These are phyloP conservation scores for Drosophila burlai DNA, from an alignment of 1,140 invertebrate species.

Conservation along the genomic window DNA sequence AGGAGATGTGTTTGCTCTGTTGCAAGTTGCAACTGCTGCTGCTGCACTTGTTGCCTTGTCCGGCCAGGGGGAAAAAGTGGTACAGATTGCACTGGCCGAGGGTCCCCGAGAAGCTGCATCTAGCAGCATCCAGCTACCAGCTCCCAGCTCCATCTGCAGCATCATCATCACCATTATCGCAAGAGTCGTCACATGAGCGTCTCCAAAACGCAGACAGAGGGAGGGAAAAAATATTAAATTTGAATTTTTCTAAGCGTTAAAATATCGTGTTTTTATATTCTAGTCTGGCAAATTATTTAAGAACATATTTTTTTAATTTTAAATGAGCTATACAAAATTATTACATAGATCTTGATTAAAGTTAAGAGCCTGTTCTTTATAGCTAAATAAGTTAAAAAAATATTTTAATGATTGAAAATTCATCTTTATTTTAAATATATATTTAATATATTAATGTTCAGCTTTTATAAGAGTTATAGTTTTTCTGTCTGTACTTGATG, in stretches of 20 bases:
- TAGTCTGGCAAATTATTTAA: neutral
- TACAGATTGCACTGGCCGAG: conserved; percentile 67
- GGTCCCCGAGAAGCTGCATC: conserved; percentile 9
- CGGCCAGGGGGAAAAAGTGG: conserved; percentile 70
- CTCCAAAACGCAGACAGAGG: conserved; percentile 47
- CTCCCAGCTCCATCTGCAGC: conserved; percentile 38
- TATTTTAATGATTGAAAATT: too few species aligned
- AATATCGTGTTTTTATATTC: too few species aligned
- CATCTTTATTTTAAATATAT: too few species aligned
- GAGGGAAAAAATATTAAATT: neutral
- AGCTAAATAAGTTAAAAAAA: too few species aligned
- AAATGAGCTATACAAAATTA: too few species aligned
- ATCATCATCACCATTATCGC: conserved; percentile 45
- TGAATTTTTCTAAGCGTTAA: too few species aligned
- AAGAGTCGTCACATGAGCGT: conserved; percentile 23
- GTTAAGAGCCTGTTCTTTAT: too few species aligned
- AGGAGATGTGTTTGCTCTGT: conserved; percentile 77
- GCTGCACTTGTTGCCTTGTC: conserved; percentile 79
- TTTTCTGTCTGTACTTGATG: conserved; percentile 15
- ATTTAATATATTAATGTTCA: too few species aligned
- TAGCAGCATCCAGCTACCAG: conserved; percentile 32
- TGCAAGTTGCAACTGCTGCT: conserved; percentile 47
- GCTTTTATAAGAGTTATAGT: neutral
- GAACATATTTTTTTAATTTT: too few species aligned
- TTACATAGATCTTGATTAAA: too few species aligned